Percentiles rank a stretch among this genome's conserved stretches.
Conservation (phyloP, 2,113 vertebrate species). For the Phalacrocorax aristotelis region DNA sequence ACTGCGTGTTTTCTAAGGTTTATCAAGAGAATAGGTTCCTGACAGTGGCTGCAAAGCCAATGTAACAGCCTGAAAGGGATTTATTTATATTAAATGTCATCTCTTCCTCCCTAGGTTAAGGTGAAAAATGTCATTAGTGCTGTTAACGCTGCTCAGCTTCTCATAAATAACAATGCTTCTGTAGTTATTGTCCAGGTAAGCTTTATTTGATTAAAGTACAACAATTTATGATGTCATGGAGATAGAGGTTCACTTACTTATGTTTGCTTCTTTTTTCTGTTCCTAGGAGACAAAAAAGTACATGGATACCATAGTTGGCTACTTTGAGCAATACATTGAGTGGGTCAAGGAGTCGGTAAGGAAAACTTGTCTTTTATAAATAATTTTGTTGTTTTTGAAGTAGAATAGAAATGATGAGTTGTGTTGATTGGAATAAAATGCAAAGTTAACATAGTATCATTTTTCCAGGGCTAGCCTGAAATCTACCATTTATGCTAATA, state of each 20-base stretch:
- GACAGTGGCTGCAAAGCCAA: not conserved
- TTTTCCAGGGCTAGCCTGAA: not conserved
- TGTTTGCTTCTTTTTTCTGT: not conserved
- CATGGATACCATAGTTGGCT: constrained; percentile 78
- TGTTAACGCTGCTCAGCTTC: constrained; percentile 83
- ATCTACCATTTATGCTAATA: not conserved
- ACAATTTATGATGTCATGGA: not conserved
- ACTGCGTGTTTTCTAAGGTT: not conserved
- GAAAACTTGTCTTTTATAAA: not conserved
- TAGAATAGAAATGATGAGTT: not conserved
- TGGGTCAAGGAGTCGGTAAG: constrained; percentile 91
- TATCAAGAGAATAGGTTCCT: not conserved
- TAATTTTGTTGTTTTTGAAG: not conserved
- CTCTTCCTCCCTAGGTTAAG: constrained; percentile 75
- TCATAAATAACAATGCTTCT: constrained; percentile 83
- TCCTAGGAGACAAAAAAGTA: constrained; percentile 84
- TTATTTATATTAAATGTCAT: not conserved
- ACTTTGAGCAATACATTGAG: constrained; percentile 87
- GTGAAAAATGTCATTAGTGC: constrained; percentile 73
- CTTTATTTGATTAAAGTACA: not conserved
- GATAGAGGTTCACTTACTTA: not conserved
- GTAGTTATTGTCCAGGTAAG: constrained; percentile 80
- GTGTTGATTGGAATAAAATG: not conserved
- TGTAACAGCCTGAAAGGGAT: not conserved
- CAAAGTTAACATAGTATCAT: not conserved